Percentiles rank a stretch among this genome's conserved stretches.
Conservation (phyloP, 2,888 invertebrate genomes). For the Caenorhabditis plicata region DNA sequence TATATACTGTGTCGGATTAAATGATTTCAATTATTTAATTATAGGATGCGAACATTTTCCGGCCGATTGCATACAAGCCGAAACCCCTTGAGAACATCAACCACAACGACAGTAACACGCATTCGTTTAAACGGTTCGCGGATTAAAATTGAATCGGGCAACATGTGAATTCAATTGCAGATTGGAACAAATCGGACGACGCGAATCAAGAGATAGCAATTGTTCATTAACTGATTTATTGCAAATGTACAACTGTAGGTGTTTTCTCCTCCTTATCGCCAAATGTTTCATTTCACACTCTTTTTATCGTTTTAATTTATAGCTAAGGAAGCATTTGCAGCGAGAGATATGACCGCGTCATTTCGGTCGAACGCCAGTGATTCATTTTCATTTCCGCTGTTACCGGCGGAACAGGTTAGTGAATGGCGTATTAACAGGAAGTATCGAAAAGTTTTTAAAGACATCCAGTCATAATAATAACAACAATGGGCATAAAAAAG, state of each 20-base stretch:
- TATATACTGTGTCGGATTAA: background rate
- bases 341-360: conserved; percentile 30
- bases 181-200: conserved; percentile 20
- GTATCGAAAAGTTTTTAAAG: background rate
- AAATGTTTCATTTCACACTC: background rate
- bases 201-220: conserved; percentile 26
- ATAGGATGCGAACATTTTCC: conserved; percentile 14
- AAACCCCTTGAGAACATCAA: conserved; percentile 22
- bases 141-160: background rate
- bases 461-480: conserved; percentile 6
- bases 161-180: conserved; percentile 4
- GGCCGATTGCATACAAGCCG: conserved; percentile 25
- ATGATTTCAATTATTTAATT: background rate
- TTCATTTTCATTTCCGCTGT: conserved; percentile 24
- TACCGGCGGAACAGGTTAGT: conserved; percentile 29
- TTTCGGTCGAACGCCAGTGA: conserved; percentile 29
- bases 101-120: conserved; percentile 20
- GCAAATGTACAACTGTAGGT: conserved; percentile 27
- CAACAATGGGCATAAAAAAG: conserved; percentile 26
- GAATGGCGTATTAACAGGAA: background rate
- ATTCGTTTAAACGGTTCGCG: conserved; percentile 19
- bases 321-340: conserved; percentile 24
- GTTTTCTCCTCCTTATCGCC: conserved; percentile 12
- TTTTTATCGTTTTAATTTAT: background rate
- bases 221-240: conserved; percentile 31